Conservation (phyloP, 1,140 invertebrate genomes). For the Bilobella aurantiaca region DNA sequence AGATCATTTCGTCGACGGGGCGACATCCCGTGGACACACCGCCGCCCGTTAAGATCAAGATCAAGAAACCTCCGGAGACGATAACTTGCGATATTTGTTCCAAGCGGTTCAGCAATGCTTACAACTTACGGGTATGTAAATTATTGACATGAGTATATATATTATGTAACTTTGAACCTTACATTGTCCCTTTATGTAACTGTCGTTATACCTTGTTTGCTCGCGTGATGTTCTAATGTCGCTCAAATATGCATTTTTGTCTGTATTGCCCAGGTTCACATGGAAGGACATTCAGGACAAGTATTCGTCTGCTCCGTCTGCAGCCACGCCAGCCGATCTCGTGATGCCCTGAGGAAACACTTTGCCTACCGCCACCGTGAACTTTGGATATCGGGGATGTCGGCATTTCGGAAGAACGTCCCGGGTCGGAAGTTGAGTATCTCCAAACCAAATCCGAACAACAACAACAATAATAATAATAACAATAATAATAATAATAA, state of each 20-base stretch:
- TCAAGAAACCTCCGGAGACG: constrained; percentile 31
- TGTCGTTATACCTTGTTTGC: too few relatives aligned
- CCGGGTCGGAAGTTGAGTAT: constrained; percentile 33
- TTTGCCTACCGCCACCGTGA: constrained; percentile 55
- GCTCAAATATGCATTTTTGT: too few relatives aligned
- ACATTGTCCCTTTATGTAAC: too few relatives aligned
- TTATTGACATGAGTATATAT: neutral
- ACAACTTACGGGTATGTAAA: constrained; percentile 57
- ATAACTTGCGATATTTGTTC: constrained; percentile 68
- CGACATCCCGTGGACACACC: constrained; percentile 8
- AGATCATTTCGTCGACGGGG: constrained; percentile 28
- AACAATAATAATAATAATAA: constrained; percentile 27
- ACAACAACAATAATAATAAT: constrained; percentile 25
- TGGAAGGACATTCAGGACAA: constrained; percentile 77
- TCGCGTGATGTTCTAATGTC: too few relatives aligned
- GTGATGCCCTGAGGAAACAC: constrained; percentile 75
- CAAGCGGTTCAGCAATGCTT: constrained; percentile 77
- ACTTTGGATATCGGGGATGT: constrained; percentile 28
- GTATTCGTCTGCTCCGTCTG: constrained; percentile 69
- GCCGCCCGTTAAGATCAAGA: constrained; percentile 22
- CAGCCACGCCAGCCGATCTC: constrained; percentile 68
- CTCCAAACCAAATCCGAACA: constrained; percentile 26
- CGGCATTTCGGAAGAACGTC: constrained; percentile 32
- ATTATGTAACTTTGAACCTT: neutral
- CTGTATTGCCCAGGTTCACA: constrained; percentile 60